These are phyloP conservation scores for Poeciliopsis occidentalis DNA, from an alignment of 2,113 vertebrate species.

Conservation along the genomic window DNA sequence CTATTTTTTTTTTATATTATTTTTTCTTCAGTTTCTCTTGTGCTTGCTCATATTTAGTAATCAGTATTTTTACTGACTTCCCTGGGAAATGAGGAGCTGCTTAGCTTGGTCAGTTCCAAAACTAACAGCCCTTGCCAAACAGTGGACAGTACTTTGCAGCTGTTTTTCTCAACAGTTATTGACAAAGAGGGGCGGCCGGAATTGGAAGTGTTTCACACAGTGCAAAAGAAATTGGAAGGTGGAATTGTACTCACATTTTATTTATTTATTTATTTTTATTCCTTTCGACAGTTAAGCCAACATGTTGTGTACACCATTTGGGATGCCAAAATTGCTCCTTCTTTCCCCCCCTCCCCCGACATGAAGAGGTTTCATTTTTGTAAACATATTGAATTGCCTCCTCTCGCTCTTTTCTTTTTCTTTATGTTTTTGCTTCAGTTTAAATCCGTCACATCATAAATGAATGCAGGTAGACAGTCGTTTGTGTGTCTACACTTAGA, in stretches of 20 bases:
- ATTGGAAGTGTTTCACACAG: conserved; percentile 11
- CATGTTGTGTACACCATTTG: not conserved
- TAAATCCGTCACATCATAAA: conserved; percentile 10
- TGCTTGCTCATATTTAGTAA: conserved; percentile 56
- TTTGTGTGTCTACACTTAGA: not conserved
- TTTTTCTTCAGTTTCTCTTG: conserved; percentile 41
- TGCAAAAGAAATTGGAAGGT: conserved; percentile 14
- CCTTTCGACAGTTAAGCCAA: conserved; percentile 16
- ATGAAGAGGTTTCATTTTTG: conserved; percentile 8
- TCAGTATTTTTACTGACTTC: conserved; percentile 35
- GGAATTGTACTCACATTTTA: conserved; percentile 18
- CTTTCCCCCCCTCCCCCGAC: not conserved
- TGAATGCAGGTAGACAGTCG: conserved; percentile 1
- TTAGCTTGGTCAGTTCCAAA: conserved; percentile 34
- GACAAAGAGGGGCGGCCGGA: conserved; percentile 22
- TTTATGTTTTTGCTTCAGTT: not conserved
- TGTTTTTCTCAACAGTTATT: conserved; percentile 26
- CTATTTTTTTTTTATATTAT: not conserved
- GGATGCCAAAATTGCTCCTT: conserved; percentile 23
- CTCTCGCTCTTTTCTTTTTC: not conserved
- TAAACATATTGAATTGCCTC: conserved; percentile 17
- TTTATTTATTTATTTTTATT: conserved; percentile 14
- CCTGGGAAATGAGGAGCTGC: not conserved
- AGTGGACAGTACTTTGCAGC: conserved; percentile 25
- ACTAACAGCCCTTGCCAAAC: conserved; percentile 31